Percentiles rank a stretch among this genome's conserved stretches.
Evolutionary conservation across 2,888 invertebrate genomes (phyloP).

Genomic region (Eupithecia pulchellata): DNA sequence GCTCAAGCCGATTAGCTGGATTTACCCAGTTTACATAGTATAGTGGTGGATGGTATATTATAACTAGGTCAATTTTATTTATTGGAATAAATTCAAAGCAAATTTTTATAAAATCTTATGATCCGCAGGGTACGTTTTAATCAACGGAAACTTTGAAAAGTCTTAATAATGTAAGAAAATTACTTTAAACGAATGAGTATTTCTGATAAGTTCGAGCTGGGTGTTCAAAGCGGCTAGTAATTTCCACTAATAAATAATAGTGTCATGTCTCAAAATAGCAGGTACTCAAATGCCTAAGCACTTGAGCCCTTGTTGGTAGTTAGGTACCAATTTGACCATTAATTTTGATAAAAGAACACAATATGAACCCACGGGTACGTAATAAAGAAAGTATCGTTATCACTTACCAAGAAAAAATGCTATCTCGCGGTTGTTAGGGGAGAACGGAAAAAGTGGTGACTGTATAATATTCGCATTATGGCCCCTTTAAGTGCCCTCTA

Average conservation of each 20-base stretch:
- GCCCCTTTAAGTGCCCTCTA: constrained; percentile 70
- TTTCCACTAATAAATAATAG: too few species aligned
- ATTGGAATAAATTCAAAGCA: neutral
- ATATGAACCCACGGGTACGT: constrained; percentile 1
- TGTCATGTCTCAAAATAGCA: too few species aligned
- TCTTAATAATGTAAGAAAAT: too few species aligned
- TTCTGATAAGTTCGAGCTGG: neutral
- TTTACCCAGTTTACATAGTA: constrained; percentile 5
- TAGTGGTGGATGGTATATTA: neutral
- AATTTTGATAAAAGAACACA: too few species aligned
- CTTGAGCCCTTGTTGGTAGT: too few species aligned
- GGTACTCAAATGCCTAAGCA: too few species aligned
- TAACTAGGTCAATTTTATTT: too few species aligned
- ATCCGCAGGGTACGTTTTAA: too few species aligned
- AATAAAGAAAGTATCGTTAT: constrained; percentile 40
- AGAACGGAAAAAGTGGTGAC: constrained; percentile 59
- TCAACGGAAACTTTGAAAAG: neutral
- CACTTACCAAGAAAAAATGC: constrained; percentile 34
- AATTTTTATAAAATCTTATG: neutral
- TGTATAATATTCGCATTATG: constrained; percentile 83
- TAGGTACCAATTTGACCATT: too few species aligned
- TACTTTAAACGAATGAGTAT: neutral
- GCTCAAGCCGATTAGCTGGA: constrained; percentile 17
- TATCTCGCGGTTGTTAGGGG: constrained; percentile 47
- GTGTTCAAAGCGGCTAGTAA: neutral